Base-by-base conservation (phyloP, 2,888 invertebrate species). In the Limnephilus auricula region DNA sequence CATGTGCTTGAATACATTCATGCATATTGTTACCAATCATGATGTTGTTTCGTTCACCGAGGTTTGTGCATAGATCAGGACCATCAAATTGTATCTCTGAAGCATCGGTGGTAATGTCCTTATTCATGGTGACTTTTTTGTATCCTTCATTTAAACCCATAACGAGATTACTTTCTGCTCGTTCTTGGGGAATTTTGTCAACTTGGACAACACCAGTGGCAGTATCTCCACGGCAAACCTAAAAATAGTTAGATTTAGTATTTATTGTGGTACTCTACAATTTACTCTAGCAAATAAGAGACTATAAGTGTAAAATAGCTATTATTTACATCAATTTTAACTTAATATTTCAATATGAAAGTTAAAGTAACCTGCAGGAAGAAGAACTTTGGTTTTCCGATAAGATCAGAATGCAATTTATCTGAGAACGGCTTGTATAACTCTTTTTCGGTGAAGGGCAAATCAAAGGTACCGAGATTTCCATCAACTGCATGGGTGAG, bases 301-400 rank as follows among this genome's bases (percentile, higher is more conserved):
- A 5, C 18, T 50, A 5, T 50, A 50, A 50, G 5, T 15, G 18
- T 50, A 50, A 5, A 50, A 50, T 1, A 18, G 15, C 45, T 45
- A 15, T 45, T 45, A 45, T 45, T 45, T 13, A 12, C 3, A 45
- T 45, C 0, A 45, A n/a, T n/a, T n/a, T n/a, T n/a, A n/a, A 40
- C 12, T 40, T 40, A 40, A 6, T 15, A 50, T 18, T 50, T 50
- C 1, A 50, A 50, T 18, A 31, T 31, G 31, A 83, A 34, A 25
- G 45, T 13, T 1, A 45, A 40, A 5, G n/a, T n/a, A 87, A 87
- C 86, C 86, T 87, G 86, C 18, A 87, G 32, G 50, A 87, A 87
- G 79, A 89, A 79, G 25, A 79, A 10, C 18, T 89, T 89, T 34
- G 89, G 34, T 34, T 79, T 89, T 79, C 89, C 79, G 34, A n/a